Base-by-base conservation (phyloP, 1,140 invertebrate species). In the Drosophila asahinai region DNA sequence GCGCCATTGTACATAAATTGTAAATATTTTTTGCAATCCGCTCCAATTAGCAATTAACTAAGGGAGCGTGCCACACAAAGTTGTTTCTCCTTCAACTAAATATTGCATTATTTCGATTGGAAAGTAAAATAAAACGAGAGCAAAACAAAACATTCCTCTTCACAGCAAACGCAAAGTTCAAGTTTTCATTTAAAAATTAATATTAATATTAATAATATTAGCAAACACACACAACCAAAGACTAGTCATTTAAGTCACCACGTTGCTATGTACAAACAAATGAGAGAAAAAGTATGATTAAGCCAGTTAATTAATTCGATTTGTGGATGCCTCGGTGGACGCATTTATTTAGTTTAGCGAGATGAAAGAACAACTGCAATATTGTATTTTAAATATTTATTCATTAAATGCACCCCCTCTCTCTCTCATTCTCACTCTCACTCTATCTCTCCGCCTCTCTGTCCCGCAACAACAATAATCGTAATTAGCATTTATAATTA, bases 311-410 rank as follows among this genome's bases (percentile, higher is more conserved):
- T 82, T 80, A 80, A 66, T 48, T 76, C 65, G 58, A 78, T 68
- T 75, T 75, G 55, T 62, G 43, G 40, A 64, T 71, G 62, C 68
- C 57, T 60, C 36, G 51, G 71, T 6, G 5, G 27, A 30, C 6
- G 27, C 64, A 76, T 70, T 78, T 78, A 64, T 80, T 57, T 83
- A 80, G 81, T 72, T 83, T 76, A 71, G 67, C 49, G 22, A 66
- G 42, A 73, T 79, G 67, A 70, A 79, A 71, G 60, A 55, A 63
- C 66, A 86, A 83, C 84, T 89, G 84, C 84, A 89, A 89, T 89
- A 89, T 74, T 89, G 84, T 89, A 89, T 89, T 89, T 89, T 90
- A 89, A 89, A 89, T 89, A 89, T 89, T 89, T 89, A 89, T 89
- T 90, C 81, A 90, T 90, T 60, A 89, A 89, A 77, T 42, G 74